These are phyloP conservation scores for Potorous gilbertii DNA, from an alignment of 2,797 vertebrate species.

Conservation along the genomic window DNA sequence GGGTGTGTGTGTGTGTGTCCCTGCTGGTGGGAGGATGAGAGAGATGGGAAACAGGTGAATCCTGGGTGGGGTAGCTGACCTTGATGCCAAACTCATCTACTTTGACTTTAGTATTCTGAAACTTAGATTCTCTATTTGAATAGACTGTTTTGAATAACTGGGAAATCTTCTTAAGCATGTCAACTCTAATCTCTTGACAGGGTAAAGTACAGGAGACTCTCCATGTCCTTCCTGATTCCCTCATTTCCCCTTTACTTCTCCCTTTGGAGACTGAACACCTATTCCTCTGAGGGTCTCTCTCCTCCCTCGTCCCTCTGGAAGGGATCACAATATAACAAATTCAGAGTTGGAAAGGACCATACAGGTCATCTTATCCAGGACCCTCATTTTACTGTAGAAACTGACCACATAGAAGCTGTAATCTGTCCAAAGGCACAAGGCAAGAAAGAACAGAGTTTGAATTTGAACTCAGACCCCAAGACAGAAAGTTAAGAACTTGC, in stretches of 20 bases:
- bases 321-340: neutral
- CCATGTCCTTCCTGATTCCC: neutral
- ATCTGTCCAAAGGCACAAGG: neutral
- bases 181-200: neutral
- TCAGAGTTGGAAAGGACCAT: neutral
- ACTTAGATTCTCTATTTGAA: neutral
- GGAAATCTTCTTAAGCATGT: too few species aligned
- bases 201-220: neutral
- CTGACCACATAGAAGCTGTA: neutral
- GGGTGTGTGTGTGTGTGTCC: neutral
- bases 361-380: neutral
- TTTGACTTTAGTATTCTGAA: neutral
- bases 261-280: rapidly evolving
- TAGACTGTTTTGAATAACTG: neutral
- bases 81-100: neutral
- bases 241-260: neutral
- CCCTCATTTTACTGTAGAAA: neutral
- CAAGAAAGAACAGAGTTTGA: neutral
- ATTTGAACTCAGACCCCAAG: neutral
- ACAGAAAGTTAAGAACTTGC: neutral
- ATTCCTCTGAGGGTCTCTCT: neutral
- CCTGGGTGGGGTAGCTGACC: neutral
- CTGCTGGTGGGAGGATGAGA: neutral
- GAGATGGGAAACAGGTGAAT: neutral
- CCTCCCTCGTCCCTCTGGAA: neutral